Conservation (phyloP, 2,797 vertebrate genomes). For the Ceryle rudis region DNA sequence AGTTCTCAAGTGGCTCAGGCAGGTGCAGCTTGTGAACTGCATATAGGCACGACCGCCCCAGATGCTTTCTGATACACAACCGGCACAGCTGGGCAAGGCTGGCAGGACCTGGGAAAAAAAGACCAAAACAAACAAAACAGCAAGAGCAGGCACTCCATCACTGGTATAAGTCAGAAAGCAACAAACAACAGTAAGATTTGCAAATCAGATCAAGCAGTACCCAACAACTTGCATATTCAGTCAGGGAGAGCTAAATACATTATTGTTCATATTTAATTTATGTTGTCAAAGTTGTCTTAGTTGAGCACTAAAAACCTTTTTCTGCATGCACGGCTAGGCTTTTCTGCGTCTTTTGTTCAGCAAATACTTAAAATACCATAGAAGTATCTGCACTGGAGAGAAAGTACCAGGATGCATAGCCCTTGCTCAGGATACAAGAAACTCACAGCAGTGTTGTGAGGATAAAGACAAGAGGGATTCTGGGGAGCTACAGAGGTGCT, state of each 20-base stretch:
- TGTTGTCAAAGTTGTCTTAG: not conserved
- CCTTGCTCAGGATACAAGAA: not conserved
- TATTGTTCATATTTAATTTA: not conserved
- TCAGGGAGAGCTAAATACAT: not conserved
- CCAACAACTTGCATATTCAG: not conserved
- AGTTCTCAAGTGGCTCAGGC: conserved; percentile 85
- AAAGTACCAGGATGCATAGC: not conserved
- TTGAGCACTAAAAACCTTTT: not conserved
- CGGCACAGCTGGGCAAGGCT: conserved; percentile 88
- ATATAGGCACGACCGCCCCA: conserved; percentile 85
- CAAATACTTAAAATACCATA: not conserved
- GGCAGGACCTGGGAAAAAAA: conserved; percentile 79
- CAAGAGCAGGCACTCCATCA: not conserved
- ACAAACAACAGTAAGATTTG: not conserved
- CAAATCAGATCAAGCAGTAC: not conserved
- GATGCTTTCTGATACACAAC: conserved; percentile 82
- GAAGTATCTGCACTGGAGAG: not conserved
- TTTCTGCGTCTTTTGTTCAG: not conserved
- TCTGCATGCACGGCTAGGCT: not conserved
- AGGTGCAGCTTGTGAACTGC: conserved; percentile 81
- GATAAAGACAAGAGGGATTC: not conserved
- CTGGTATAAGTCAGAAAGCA: not conserved
- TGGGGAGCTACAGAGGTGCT: not conserved
- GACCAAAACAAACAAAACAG: not conserved
- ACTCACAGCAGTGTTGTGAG: not conserved